These are phyloP conservation scores for Hucho hucho DNA, from an alignment of 2,113 vertebrate genomes.

Conservation along the genomic window DNA sequence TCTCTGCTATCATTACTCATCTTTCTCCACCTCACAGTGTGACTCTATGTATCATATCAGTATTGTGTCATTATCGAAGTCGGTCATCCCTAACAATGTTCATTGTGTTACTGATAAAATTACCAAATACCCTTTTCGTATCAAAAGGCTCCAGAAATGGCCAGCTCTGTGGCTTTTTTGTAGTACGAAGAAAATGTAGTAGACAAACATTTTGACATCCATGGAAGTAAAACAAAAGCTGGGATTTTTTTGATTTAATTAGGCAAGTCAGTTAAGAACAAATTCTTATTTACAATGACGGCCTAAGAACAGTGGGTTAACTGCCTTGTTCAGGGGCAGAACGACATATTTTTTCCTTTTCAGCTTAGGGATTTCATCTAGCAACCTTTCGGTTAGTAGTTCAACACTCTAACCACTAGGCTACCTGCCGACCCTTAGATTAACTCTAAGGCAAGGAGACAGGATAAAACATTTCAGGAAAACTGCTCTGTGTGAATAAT, in stretches of 20 bases:
- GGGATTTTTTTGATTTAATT: no score
- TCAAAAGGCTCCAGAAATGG: not conserved
- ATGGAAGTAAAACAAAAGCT: no score
- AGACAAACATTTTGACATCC: no score
- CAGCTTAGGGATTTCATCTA: no score
- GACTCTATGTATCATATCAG: slow-evolving; percentile 51
- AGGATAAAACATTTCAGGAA: not conserved
- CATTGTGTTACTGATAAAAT: slow-evolving; percentile 32
- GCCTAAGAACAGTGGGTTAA: no score
- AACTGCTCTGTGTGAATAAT: not conserved
- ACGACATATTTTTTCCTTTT: no score
- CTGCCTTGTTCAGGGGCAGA: no score
- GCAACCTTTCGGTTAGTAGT: no score
- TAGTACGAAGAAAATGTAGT: not conserved
- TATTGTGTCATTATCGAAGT: slow-evolving; percentile 31
- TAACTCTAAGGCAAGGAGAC: not conserved
- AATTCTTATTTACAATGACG: no score
- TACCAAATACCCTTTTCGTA: slow-evolving; percentile 2
- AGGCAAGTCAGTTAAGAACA: not conserved
- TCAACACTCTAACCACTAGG: no score
- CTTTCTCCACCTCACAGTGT: slow-evolving; percentile 66
- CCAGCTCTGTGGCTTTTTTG: not conserved
- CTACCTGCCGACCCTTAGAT: no score
- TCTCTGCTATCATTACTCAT: slow-evolving; percentile 46
- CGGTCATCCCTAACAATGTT: slow-evolving; percentile 50